Base-by-base conservation (phyloP, 2,888 invertebrate genomes). In the Patella caerulea region DNA sequence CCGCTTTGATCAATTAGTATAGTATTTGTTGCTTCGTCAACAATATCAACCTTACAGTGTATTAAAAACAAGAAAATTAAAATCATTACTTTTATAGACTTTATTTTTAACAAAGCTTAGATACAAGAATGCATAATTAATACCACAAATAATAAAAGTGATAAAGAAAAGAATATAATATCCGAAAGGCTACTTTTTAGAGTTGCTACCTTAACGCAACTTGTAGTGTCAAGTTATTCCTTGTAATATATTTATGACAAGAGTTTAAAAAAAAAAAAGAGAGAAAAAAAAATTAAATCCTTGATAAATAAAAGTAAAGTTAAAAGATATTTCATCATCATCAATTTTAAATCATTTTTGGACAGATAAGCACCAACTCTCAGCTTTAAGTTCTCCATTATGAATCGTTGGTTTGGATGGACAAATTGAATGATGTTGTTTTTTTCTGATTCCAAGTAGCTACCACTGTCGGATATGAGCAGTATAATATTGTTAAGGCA, bases 101-200 rank as follows among this genome's bases (percentile, higher is more conserved):
- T 73, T 72, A 73, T 79, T 79, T 80, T 78, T 80, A 80, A 80
- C 80, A 80, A 80, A 80, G 80, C 80, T 73, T 79, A 74, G 78
- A 76, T 80, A 80, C 80, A 80, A 78, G 78, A 78, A 76, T 71
- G 80, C 80, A 76, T 76, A 76, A 76, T 76, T 75, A 78, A 80
- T 75, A 74, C 72, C 78, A 80, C 78, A 74, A 78, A 80, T 76
- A 80, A 73, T 59, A 74, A 77, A 45, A 73, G 54, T 59, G 45
- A 74, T 76, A 76, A 59, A 74, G 74, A 52, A 69, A 69, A 69
- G 59, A 65, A 74, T 19, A 74, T 69, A 74, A 45, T 34, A 73
- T 59, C 65, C 73, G 72, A 78, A 78, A 78, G 78, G 75, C 73
- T 75, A 75, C 78, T 73, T 78, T 78, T 78, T 78, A 78, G 73